These are phyloP conservation scores for Pasiphila rectangulata DNA, from an alignment of 2,888 invertebrate species.

Conservation along the genomic window DNA sequence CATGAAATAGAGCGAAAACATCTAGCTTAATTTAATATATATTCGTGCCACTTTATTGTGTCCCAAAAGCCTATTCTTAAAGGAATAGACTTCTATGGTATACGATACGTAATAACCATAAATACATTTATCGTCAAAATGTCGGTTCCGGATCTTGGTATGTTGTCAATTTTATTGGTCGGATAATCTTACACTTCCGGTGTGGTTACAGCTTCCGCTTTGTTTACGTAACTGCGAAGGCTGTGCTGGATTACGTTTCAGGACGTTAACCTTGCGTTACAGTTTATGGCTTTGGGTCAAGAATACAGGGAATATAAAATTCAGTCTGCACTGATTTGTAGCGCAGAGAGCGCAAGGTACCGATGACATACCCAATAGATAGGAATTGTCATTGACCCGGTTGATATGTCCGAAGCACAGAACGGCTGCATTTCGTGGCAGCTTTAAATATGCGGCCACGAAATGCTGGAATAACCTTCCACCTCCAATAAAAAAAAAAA, in stretches of 20 bases:
- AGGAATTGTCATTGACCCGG: too few relatives aligned
- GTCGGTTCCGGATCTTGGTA: constrained; percentile 10
- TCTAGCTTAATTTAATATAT: background rate
- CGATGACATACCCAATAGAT: too few relatives aligned
- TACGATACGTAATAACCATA: constrained; percentile 6
- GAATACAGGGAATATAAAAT: constrained; percentile 9
- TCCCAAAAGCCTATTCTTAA: background rate
- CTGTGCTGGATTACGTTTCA: constrained; percentile 6
- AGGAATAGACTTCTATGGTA: background rate
- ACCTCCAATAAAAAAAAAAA: too few relatives aligned
- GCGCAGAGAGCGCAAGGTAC: background rate
- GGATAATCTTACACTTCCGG: constrained; percentile 19
- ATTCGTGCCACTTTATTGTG: background rate
- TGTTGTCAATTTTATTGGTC: constrained; percentile 20
- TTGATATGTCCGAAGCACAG: too few relatives aligned
- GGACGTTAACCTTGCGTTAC: constrained; percentile 7
- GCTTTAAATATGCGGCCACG: too few relatives aligned
- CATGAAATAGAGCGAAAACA: background rate
- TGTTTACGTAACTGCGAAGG: constrained; percentile 16
- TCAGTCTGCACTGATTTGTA: background rate
- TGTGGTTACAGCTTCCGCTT: constrained; percentile 14
- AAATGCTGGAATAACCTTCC: too few relatives aligned
- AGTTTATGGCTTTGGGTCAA: constrained; percentile 16
- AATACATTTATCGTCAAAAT: constrained; percentile 17
- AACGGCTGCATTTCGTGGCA: too few relatives aligned